Base-by-base conservation (phyloP, 1,140 invertebrate species). In the Pseudoatta argentina region DNA sequence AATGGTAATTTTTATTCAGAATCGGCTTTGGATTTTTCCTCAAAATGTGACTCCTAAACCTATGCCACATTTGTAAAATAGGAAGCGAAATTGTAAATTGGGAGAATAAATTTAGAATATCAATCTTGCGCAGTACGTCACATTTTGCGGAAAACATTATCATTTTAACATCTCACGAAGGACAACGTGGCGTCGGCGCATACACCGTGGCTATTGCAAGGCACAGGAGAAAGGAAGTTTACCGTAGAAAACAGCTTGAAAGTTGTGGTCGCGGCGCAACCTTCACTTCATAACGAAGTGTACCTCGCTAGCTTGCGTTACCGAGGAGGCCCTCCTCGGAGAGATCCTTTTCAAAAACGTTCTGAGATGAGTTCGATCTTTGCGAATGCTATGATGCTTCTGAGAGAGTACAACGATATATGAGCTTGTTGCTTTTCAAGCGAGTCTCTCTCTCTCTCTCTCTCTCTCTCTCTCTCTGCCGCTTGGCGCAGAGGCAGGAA, bases 161-260 rank as follows among this genome's bases (percentile, higher is more conserved):
- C 55, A 79, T 77, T 85, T 85, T 85, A 87, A 87, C 87, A 86
- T 87, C 71, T 64, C 12, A 18, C 67, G 79, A 69, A 89, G 76
- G 76, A 90, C 81, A 55, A 12, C 55, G 55, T 8, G 18, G 53
- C 53, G 18, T 44, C 44, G 64, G 18, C 73, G 61, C 12, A 34
- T 18, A 79, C 24, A 16, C 21, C 39, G 34, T 16, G 3, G 78
- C 72, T 86, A 61, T 39, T 81, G 39, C 79, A 55, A 30, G 66
- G 64, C 48, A 16, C 44, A 34, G 39, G 82, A 86, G 88, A 88
- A 90, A 91, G 82, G 88, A 90, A 86, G 77, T 88, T 90, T 71
- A 76, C 53, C 77, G 72, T 82, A 88, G 88, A 90, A 86, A 91
- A 89, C 57, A 53, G 51, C 75, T 90, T 30, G 87, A 87, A 88